Base-by-base conservation (phyloP, 2,888 invertebrate species). In the Aphelenchoides bicaudatus region DNA sequence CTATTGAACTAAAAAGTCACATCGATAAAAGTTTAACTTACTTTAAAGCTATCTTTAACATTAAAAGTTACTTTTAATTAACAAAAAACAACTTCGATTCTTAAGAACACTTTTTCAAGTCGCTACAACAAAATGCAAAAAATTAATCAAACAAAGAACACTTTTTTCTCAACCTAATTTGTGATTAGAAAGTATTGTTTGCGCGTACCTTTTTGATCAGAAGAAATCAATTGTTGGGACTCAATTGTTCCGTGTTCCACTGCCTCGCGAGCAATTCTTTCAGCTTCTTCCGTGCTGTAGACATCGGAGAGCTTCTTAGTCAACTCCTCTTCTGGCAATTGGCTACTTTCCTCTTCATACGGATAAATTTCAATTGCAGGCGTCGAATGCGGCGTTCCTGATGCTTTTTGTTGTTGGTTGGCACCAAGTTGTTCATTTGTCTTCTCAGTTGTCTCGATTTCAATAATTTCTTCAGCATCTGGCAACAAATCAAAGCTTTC, bases 241-340 rank as follows among this genome's bases (percentile, higher is more conserved):
- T 49, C 49, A 43, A 39, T 39, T 28, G 49, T 49, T 5, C 49
- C 49, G n/a, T 16, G 13, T 49, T 49, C 34, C 38, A 49, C 16
- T 28, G 49, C 49, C 43, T 49, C 49, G 39, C 37, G 49, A 21
- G 27, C 49, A 21, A 49, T 49, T 16, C 27, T 28, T 21, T 49
- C 49, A 43, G 49, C 49, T 19, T 28, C 43, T 16, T 39, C 43
- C 43, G 8, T n/a, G 43, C 25, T 19, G 10, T 43, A 6, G 16
- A 16, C 16, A 34, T 34, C 34, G 16, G 34, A 34, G 16, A 13
- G 13, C 13, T 16, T 13, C 16, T 16, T 34, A 13, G 34, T 16
- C 34, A 34, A 34, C 34, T 34, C 34, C 13, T 34, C 34, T 34
- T 34, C 34, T 13, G 34, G 16, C 34, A 43, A 10, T 16, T 10